These are phyloP conservation scores for Tryphoninae sp. DNA, from an alignment of 2,888 invertebrate species.

Conservation along the genomic window DNA sequence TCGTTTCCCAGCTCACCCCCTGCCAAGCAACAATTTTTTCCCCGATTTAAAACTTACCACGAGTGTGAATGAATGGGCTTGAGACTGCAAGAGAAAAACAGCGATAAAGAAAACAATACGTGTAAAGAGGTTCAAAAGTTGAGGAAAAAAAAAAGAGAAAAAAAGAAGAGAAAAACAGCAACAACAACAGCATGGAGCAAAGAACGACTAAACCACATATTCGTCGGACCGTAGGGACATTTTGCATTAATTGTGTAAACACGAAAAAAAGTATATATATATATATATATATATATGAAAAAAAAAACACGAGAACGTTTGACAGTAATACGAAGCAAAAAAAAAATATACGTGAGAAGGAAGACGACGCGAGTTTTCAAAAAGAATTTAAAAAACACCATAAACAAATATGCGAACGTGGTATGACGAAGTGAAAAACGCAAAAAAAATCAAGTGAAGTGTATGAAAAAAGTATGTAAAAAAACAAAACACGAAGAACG, in stretches of 20 bases:
- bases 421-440: slow-evolving; percentile 63
- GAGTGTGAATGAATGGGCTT: slow-evolving; percentile 79
- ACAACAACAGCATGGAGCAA: slow-evolving; percentile 75
- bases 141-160: slow-evolving; percentile 63
- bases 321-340: slow-evolving; percentile 63
- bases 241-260: slow-evolving; percentile 81
- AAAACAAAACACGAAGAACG: slow-evolving; percentile 65
- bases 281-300: slow-evolving; percentile 41
- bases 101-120: slow-evolving; percentile 67
- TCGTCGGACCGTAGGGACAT: slow-evolving; percentile 81
- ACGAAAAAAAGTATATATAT: slow-evolving; percentile 66
- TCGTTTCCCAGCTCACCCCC: slow-evolving; percentile 51
- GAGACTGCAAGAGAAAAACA: slow-evolving; percentile 58
- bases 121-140: slow-evolving; percentile 64
- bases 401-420: slow-evolving; percentile 71
- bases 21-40: slow-evolving; percentile 51
- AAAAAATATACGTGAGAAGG: slow-evolving; percentile 54
- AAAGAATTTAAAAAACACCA: slow-evolving; percentile 72
- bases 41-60: slow-evolving; percentile 70
- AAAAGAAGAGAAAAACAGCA: slow-evolving; percentile 66
- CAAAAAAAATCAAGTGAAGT: slow-evolving; percentile 53
- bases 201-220: slow-evolving; percentile 78
- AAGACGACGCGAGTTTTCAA: slow-evolving; percentile 70
- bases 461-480: slow-evolving; percentile 68
- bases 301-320: slow-evolving; percentile 67